A percentile compares a stretch with the other conserved stretches of the same genome.
Conservation (phyloP, 2,888 invertebrate species). For the Pyrochroa serraticornis region DNA sequence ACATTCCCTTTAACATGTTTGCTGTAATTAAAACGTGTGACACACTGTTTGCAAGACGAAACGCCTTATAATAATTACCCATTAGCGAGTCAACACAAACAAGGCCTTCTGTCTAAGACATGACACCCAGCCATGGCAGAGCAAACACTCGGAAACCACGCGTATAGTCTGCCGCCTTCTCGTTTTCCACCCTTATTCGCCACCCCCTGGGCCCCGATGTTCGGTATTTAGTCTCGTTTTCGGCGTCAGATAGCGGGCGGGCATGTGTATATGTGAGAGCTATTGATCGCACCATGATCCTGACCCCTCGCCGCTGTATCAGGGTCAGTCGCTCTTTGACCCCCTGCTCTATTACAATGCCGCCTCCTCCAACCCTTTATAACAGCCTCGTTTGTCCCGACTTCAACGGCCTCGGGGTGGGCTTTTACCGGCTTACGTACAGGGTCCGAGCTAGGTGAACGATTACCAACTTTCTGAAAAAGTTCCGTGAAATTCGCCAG, state of each 20-base stretch:
- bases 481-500: too few relatives aligned
- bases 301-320: conserved; percentile 18
- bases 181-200: neutral
- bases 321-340: conserved; percentile 39
- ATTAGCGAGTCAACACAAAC: conserved; percentile 30
- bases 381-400: conserved; percentile 1
- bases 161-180: conserved; percentile 1
- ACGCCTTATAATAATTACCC: conserved; percentile 32
- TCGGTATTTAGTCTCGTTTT: conserved; percentile 10
- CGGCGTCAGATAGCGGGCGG: conserved; percentile 14
- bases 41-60: conserved; percentile 27
- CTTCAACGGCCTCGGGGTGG: neutral
- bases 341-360: conserved; percentile 8
- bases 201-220: neutral
- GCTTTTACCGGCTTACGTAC: neutral
- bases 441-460: too few relatives aligned
- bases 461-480: too few relatives aligned
- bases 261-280: conserved; percentile 25
- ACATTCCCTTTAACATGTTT: conserved; percentile 28
- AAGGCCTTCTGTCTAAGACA: conserved; percentile 20
- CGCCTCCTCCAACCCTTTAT: too few relatives aligned
- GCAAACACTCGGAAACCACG: conserved; percentile 27
- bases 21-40: conserved; percentile 30
- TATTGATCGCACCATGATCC: conserved; percentile 40
- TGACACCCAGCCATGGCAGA: conserved; percentile 20